Evolutionary conservation across 2,797 vertebrate genomes (phyloP).

Genomic region (Triplophysa bombifrons): DNA sequence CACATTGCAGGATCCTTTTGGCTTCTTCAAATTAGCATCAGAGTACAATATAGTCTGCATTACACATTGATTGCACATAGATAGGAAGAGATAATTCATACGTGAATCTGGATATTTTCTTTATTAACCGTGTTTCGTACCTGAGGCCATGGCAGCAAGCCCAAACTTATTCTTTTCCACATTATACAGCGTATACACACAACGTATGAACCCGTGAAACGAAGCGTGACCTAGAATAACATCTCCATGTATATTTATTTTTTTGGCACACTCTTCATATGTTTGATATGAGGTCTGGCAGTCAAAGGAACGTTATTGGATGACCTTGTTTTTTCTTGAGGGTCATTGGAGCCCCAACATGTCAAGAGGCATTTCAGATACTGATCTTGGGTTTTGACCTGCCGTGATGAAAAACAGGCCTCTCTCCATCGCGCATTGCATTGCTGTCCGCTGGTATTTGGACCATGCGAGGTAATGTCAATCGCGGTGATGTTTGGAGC

Average conservation of each 20-base stretch:
- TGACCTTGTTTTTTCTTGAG: slow-evolving; percentile 15
- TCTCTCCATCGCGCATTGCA: not conserved
- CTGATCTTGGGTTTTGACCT: slow-evolving; percentile 9
- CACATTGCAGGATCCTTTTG: too few species aligned
- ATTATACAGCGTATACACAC: not conserved
- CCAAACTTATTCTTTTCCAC: too few species aligned
- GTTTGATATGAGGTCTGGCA: not conserved
- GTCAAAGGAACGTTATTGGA: not conserved
- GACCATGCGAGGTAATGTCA: slow-evolving; percentile 16
- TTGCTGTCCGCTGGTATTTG: slow-evolving; percentile 18
- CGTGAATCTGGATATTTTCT: not conserved
- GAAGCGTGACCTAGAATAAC: not conserved
- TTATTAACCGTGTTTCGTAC: too few species aligned
- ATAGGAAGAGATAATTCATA: too few species aligned
- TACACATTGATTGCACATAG: too few species aligned
- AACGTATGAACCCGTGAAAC: not conserved
- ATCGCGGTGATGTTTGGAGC: not conserved
- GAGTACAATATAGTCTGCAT: too few species aligned
- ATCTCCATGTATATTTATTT: slow-evolving; percentile 7
- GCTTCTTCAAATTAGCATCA: too few species aligned
- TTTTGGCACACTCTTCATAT: not conserved
- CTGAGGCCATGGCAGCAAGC: too few species aligned
- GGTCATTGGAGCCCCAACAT: not conserved
- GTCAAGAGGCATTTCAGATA: slow-evolving; percentile 26
- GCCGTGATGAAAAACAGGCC: not conserved